A percentile compares a stretch with the other conserved stretches of the same genome.
Evolutionary conservation across 2,888 invertebrate species (phyloP).

Genomic region (Hirtodrosophila cameraria): DNA sequence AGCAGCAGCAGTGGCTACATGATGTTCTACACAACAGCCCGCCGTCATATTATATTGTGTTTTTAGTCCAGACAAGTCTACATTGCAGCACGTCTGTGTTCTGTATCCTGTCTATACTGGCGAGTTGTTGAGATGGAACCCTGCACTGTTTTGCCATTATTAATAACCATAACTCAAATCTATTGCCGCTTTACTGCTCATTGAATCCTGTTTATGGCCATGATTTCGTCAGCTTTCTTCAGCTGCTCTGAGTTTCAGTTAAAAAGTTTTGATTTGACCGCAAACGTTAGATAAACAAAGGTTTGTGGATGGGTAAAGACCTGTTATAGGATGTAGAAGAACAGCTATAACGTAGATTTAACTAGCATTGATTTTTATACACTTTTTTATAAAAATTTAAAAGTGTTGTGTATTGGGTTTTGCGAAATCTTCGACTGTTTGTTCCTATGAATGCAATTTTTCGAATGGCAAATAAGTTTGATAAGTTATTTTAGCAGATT

Average conservation of each 20-base stretch:
- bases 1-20: constrained; percentile 27
- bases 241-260: constrained; percentile 4
- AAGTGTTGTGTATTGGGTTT: too few relatives aligned
- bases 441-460: too few relatives aligned
- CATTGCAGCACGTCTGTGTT: constrained; percentile 62
- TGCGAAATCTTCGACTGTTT: too few relatives aligned
- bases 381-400: too few relatives aligned
- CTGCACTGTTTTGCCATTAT: constrained; percentile 59
- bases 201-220: constrained; percentile 68
- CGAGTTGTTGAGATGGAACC: constrained; percentile 6
- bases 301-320: not conserved
- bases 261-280: constrained; percentile 53
- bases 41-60: constrained; percentile 66
- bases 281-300: constrained; percentile 25
- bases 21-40: constrained; percentile 34
- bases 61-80: constrained; percentile 70
- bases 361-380: too few relatives aligned
- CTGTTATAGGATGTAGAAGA: too few relatives aligned
- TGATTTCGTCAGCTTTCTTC: constrained; percentile 43
- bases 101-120: constrained; percentile 21
- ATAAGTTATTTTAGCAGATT: too few relatives aligned
- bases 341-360: too few relatives aligned
- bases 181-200: constrained; percentile 77
- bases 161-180: constrained; percentile 82
- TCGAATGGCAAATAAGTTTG: too few relatives aligned